These are phyloP conservation scores for Anneissia japonica DNA, from an alignment of 35 echinoderm and acorn worm species.

Conservation along the genomic window DNA sequence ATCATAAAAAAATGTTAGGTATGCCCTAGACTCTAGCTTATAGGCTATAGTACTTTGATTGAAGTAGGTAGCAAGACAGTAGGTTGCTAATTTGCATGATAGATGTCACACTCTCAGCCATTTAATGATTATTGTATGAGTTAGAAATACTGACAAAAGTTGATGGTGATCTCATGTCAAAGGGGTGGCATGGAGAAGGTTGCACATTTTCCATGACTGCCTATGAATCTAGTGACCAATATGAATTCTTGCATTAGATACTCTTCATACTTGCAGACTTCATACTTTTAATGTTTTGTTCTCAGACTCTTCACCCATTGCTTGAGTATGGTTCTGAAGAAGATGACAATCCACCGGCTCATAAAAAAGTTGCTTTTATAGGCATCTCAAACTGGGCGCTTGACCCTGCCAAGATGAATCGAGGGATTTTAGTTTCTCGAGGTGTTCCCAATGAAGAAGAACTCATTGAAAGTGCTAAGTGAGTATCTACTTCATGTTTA, in stretches of 20 bases:
- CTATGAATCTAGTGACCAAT: neutral
- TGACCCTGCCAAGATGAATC: conserved; percentile 35
- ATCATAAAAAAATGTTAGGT: too few relatives aligned
- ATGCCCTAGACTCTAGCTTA: too few relatives aligned
- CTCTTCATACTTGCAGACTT: neutral
- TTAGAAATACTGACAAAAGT: too few relatives aligned
- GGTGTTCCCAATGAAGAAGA: conserved; percentile 19
- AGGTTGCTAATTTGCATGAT: too few relatives aligned
- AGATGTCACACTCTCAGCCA: too few relatives aligned
- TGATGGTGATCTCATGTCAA: too few relatives aligned
- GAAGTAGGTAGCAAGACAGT: too few relatives aligned
- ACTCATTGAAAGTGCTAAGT: conserved; percentile 8
- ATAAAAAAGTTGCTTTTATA: conserved; percentile 31
- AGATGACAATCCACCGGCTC: conserved; percentile 8
- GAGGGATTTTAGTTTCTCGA: conserved; percentile 17
- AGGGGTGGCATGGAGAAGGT: too few relatives aligned
- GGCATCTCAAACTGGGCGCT: too few relatives aligned
- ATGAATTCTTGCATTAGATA: neutral
- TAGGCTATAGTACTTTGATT: too few relatives aligned
- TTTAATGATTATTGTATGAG: too few relatives aligned
- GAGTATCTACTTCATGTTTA: neutral
- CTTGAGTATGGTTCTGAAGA: conserved; percentile 27
- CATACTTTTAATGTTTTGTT: neutral
- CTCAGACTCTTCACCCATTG: conserved; percentile 17
- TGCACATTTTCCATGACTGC: neutral